Evolutionary conservation across 2,797 vertebrate genomes (phyloP).

Genomic region (Hippopotamyrus pictus): DNA sequence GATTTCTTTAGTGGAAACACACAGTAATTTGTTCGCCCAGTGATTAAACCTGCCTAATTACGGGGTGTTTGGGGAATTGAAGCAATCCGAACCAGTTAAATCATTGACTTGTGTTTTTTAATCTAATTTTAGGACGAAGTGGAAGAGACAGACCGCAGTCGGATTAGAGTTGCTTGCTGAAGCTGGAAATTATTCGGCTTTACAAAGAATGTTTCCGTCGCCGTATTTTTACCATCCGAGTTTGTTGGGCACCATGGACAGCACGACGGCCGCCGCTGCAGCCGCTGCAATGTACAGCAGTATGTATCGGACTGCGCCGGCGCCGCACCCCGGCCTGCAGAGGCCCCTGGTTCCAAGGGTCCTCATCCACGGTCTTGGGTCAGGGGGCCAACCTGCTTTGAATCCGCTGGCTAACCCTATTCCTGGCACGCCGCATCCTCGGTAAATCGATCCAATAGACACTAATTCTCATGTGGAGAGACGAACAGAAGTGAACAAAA

Average conservation of each 20-base stretch:
- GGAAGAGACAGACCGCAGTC: slow-evolving; percentile 87
- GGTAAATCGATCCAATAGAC: slow-evolving; percentile 57
- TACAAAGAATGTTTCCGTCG: slow-evolving; percentile 86
- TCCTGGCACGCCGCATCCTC: slow-evolving; percentile 80
- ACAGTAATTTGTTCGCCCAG: slow-evolving; percentile 36
- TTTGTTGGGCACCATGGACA: slow-evolving; percentile 90
- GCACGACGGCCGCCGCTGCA: slow-evolving; percentile 87
- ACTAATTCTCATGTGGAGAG: slow-evolving; percentile 11
- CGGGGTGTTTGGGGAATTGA: slow-evolving; percentile 45
- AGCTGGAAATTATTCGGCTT: slow-evolving; percentile 78
- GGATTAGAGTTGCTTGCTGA: slow-evolving; percentile 78
- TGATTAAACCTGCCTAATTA: slow-evolving; percentile 58
- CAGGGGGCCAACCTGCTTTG: slow-evolving; percentile 87
- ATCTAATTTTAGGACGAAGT: slow-evolving; percentile 79
- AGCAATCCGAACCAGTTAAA: slow-evolving; percentile 45
- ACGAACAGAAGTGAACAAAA: slow-evolving; percentile 15
- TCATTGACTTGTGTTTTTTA: slow-evolving; percentile 59
- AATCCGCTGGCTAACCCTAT: slow-evolving; percentile 84
- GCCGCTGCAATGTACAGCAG: slow-evolving; percentile 97
- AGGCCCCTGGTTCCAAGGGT: slow-evolving; percentile 92
- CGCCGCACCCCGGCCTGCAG: slow-evolving; percentile 88
- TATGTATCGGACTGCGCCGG: slow-evolving; percentile 95
- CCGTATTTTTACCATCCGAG: slow-evolving; percentile 92
- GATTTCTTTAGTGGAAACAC: slow-evolving; percentile 12
- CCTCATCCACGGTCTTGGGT: slow-evolving; percentile 92